Base-by-base conservation (phyloP, 2,888 invertebrate genomes). In the Helicoverpa assulta region DNA sequence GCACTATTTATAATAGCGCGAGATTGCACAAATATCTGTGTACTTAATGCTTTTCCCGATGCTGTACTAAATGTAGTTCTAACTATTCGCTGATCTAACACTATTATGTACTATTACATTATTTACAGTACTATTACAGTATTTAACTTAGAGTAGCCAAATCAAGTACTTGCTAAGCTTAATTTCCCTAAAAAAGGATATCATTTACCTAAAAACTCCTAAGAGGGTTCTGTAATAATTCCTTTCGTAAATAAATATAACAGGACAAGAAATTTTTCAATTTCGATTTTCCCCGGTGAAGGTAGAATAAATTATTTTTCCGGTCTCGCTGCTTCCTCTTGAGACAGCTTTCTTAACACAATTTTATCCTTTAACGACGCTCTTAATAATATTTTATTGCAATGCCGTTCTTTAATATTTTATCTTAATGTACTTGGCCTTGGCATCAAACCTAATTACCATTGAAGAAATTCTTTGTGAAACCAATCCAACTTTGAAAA, bases 241-340 rank as follows among this genome's bases (percentile, higher is more conserved):
- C 21, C 53, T 14, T 56, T 26, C 50, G 59, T 68, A 73, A 76
- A 76, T 73, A 73, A 68, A 77, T 72, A 80, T 82, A 78, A 83
- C 75, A 76, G 67, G 68, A 58, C 67, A 73, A 65, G 63, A 73
- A 86, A 87, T 86, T 84, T 84, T 83, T 84, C 83, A 80, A 79
- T 89, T 88, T 89, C 86, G 89, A 88, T 89, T 89, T 88, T 85
- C 84, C 81, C 75, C 67, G 56, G 76, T 80, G 81, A 84, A 84
- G 68, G 78, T 74, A 83, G 84, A 86, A 88, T 90, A 88, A 91
- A 89, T 90, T 87, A 88, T 87, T 89, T 87, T 87, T 82, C 86
- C 86, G 66, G 76, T 71, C 78, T 70, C 78, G 54, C 75, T 70
- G 50, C 76, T 74, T 81, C 73, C 88, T 83, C 85, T 10, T 51